Evolutionary conservation across 2,797 vertebrate species (phyloP), one percentile per base, ranked within the genome.

Genomic region (Melanotaenia trifasciata): DNA sequence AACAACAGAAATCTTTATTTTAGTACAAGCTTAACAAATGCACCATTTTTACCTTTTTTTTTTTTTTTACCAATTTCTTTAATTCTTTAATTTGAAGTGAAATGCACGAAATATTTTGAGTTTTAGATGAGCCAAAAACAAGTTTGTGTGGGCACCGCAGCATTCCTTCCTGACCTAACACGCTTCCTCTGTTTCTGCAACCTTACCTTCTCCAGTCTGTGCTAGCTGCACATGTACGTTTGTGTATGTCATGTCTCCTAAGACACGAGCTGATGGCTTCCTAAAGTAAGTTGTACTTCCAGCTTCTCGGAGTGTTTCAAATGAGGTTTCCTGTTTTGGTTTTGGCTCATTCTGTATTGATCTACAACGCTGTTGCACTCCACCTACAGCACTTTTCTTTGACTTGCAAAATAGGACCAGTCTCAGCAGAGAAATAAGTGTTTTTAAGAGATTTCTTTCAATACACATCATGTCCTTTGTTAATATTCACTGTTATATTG

Each of bases 401-500:
- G 54, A 57, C 14, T 13, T 28, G 54, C 13, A 16, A 32, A 18
- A 30, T 9, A 57, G 26, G 54, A 16, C 14, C 13, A 18, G 8
- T 18, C 54, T 18, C 14, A 1, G 54, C 26, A 30, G 26, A 57
- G 28, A 30, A 57, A 30, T 13, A 0, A 57, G 24, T 56, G 14
- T 57, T 30, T 56, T 28, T 30, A 30, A 32, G 5, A 2, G 1
- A 30, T 28, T 56, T 57, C 14, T 26, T 56, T 56, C 5, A 56
- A 7, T 14, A 28, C 30, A 14, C 26, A 30, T 14, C 16, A 30
- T 56, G 26, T 30, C 13, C 4, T 53, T 53, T 16, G 26, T 56
- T 56, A 56, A 56, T 56, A 56, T 56, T 16, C 13, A 56, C 53
- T 56, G 26, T 30, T 56, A 56, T 56, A 56, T 56, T 26, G 5